Evolutionary conservation across 2,797 vertebrate genomes (phyloP).

Genomic region (Holocentrus rufus): DNA sequence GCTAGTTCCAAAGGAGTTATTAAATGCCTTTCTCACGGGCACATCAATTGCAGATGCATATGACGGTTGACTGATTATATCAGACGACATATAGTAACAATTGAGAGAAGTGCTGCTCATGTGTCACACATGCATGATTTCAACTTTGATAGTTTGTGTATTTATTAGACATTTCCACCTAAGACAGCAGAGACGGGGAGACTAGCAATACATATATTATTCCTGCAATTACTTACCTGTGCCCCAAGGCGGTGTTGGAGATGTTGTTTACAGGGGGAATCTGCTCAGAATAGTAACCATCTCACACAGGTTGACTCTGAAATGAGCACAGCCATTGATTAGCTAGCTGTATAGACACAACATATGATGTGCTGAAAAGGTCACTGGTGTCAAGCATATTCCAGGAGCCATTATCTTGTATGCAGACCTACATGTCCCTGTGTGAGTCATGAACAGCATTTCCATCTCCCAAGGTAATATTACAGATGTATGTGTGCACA

Average conservation of each 20-base stretch:
- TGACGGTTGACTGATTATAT: no score
- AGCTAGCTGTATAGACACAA: neutral
- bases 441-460: neutral
- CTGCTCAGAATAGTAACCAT: slow-evolving; percentile 1
- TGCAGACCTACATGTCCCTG: no score
- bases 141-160: no score
- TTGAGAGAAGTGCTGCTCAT: no score
- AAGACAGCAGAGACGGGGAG: neutral
- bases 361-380: neutral
- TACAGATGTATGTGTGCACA: neutral
- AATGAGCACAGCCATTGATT: slow-evolving; percentile 10
- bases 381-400: neutral
- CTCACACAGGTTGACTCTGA: slow-evolving; percentile 4
- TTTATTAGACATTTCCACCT: no score
- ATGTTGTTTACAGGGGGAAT: slow-evolving; percentile 1
- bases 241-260: neutral
- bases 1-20: no score
- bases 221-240: slow-evolving; percentile 4
- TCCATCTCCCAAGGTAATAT: neutral
- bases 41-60: no score
- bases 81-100: no score
- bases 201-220: neutral
- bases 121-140: no score
- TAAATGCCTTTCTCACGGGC: no score
- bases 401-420: neutral